A percentile compares a stretch with the other conserved stretches of the same genome.
Conservation (phyloP, 2,113 vertebrate genomes). For the Rynchops niger region DNA sequence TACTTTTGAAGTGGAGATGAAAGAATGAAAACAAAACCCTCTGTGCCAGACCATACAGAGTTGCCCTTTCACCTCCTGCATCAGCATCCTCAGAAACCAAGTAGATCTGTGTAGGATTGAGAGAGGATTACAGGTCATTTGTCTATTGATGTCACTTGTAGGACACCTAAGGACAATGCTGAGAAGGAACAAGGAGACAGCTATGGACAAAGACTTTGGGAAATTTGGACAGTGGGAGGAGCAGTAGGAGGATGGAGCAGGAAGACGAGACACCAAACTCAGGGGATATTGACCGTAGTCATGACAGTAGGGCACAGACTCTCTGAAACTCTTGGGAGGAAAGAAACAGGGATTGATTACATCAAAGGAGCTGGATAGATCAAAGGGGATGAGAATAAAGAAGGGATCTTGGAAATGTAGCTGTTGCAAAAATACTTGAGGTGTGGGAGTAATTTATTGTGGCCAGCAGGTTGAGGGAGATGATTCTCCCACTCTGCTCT, state of each 20-base stretch:
- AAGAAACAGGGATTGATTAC: not conserved
- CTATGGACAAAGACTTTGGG: not conserved
- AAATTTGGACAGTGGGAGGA: not conserved
- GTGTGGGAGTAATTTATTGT: not conserved
- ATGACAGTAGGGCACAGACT: not conserved
- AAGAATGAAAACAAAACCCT: not conserved
- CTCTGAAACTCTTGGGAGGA: not conserved
- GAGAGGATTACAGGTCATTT: not conserved
- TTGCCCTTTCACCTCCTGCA: not conserved
- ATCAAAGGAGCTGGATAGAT: constrained; percentile 11
- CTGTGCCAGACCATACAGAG: not conserved
- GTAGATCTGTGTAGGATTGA: not conserved
- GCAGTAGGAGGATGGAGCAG: not conserved
- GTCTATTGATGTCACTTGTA: not conserved
- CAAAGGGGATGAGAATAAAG: constrained; percentile 18
- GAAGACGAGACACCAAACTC: not conserved
- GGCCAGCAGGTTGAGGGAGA: not conserved
- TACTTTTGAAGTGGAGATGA: not conserved
- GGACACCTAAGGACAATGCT: not conserved
- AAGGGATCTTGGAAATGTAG: not conserved
- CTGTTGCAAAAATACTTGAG: constrained; percentile 14
- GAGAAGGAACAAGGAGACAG: not conserved
- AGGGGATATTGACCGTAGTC: not conserved
- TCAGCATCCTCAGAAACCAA: not conserved
- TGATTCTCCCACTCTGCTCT: not conserved